Base-by-base conservation (phyloP, 1,140 invertebrate genomes). In the Liolophura sinensis region DNA sequence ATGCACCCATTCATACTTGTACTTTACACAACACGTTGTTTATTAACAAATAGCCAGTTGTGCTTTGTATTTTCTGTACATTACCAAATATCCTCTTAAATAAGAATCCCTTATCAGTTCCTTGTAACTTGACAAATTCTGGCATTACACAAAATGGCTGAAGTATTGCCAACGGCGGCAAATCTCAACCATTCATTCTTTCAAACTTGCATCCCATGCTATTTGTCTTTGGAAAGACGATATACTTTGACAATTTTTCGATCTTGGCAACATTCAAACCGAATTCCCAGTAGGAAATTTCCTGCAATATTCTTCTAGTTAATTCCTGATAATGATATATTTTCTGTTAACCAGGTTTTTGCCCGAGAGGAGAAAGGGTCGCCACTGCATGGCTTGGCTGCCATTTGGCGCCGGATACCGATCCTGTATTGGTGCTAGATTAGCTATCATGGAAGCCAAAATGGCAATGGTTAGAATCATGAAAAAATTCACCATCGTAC, bases 331-430 rank as follows among this genome's bases (percentile, higher is more conserved):
- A 50, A 48, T 65, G 24, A 31, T 31, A 31, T 31, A 25, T 22
- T 62, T 64, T 73, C 55, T 56, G 49, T 20, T 54, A 69, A 73
- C 0, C 69, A 84, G 82, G 70, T 84, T 84, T 67, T 65, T 61
- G 12, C 60, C 72, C 9, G 78, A 82, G 49, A 70, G 64, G 16
- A 72, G 70, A 68, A 57, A 58, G 1, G 68, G 47, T 9, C 71
- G 76, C 48, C 76, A 82, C 60, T 75, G 74, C 12, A 73, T 75
- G 67, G 71, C 78, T 12, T 84, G 73, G 71, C 68, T 84, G 62
- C 78, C 83, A 0, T 84, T 84, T 64, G 83, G 82, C 1, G 80
- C 79, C 12, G 86, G 86, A 24, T 86, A 85, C 1, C 69, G 86
- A 59, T 80, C 80, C 54, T 87, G 86, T 73, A 81, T 86, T 15